Base-by-base conservation (phyloP, 2,888 invertebrate genomes). In the Acronicta leporina region DNA sequence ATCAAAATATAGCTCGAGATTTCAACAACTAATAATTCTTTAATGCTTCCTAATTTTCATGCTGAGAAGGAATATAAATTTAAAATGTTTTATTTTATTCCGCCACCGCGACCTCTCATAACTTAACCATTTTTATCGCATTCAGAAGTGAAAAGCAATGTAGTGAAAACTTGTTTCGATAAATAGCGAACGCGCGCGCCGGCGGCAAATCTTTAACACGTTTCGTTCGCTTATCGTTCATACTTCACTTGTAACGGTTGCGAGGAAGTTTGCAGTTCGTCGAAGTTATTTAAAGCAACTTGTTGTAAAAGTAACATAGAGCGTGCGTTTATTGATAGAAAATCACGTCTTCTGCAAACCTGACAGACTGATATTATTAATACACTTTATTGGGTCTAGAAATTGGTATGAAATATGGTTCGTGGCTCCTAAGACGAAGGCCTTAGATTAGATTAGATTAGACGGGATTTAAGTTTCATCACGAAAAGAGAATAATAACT, bases 131-230 rank as follows among this genome's bases (percentile, higher is more conserved):
- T 52, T 14, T 55, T 44, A 62, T 58, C 62, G 50, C 70, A 75
- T 77, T 38, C 38, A n/a, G 73, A 75, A 78, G 68, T 76, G 75
- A 73, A 77, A 82, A 83, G 79, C 66, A 78, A 20, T 76, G 71
- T 67, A 79, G 75, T 72, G 68, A 67, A 78, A 87, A 87, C 75
- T 85, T 84, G 65, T 69, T 70, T 77, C 80, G 75, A 81, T 83
- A 86, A 83, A 83, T 80, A 81, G 61, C 68, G 66, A 49, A 49
- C 57, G 64, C 71, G 64, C 71, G 33, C 60, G 63, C 61, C 35
- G 40, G 46, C 54, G 59, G 61, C 59, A 61, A 65, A 68, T 62
- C 64, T 72, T 63, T 63, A 51, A 48, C 53, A 58, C 49, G 57
- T 58, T 51, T 41, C 46, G 52, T 57, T 60, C 51, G 64, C 55